These are phyloP conservation scores for Polydesmus complanatus DNA, from an alignment of 2,888 invertebrate genomes.

Conservation along the genomic window DNA sequence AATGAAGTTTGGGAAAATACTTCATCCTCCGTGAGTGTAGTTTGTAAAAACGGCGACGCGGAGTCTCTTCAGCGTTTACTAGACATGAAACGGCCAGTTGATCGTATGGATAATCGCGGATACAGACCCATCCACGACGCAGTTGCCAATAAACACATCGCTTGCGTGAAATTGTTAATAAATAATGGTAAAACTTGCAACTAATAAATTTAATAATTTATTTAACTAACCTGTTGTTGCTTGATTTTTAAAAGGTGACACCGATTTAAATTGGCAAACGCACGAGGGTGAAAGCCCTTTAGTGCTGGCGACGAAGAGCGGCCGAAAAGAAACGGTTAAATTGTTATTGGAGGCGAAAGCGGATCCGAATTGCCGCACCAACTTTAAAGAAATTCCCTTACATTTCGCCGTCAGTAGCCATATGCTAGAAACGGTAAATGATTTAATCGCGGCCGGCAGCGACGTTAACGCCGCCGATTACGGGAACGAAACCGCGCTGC, in stretches of 20 bases:
- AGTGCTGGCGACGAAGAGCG: constrained; percentile 26
- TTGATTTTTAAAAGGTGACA: constrained; percentile 20
- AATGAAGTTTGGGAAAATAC: constrained; percentile 21
- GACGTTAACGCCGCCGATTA: not conserved
- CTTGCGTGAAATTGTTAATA: constrained; percentile 21
- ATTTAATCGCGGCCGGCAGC: not conserved
- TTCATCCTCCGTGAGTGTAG: constrained; percentile 20
- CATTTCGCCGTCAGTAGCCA: constrained; percentile 31
- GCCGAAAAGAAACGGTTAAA: constrained; percentile 23
- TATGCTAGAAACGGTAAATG: constrained; percentile 24
- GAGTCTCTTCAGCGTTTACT: constrained; percentile 18
- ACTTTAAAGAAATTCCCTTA: constrained; percentile 25
- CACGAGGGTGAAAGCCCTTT: constrained; percentile 31
- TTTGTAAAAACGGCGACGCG: constrained; percentile 19
- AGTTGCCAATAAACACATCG: constrained; percentile 26
- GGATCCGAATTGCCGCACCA: constrained; percentile 25
- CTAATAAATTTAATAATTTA: not conserved
- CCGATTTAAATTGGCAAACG: constrained; percentile 27
- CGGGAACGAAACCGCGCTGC: not conserved
- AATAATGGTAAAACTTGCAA: constrained; percentile 17
- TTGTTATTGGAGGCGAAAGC: constrained; percentile 28
- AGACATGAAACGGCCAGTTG: constrained; percentile 26
- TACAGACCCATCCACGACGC: constrained; percentile 34
- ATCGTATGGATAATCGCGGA: constrained; percentile 33
- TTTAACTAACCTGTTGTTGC: not conserved